A percentile compares a stretch with the other conserved stretches of the same genome.
These are phyloP conservation scores for Amphilophus citrinellus DNA, from an alignment of 2,113 vertebrate genomes.

Conservation along the genomic window DNA sequence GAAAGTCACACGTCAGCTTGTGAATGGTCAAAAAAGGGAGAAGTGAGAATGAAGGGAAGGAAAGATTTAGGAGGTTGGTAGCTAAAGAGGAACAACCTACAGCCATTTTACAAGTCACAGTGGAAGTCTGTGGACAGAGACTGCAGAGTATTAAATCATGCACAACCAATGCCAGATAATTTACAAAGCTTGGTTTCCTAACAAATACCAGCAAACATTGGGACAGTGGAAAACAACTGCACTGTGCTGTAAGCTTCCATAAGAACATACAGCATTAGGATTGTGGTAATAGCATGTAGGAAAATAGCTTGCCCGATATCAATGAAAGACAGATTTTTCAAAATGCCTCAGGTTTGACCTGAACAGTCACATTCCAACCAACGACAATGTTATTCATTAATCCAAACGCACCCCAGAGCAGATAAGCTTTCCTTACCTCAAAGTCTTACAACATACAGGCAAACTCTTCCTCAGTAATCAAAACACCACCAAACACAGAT, in stretches of 20 bases:
- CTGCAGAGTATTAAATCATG: background rate
- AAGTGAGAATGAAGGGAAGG: background rate
- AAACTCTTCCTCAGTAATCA: slow-evolving; percentile 43
- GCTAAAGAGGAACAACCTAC: slow-evolving; percentile 19
- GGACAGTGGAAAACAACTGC: background rate
- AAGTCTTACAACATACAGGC: slow-evolving; percentile 26
- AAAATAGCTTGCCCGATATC: slow-evolving; percentile 4
- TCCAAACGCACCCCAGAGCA: slow-evolving; percentile 34
- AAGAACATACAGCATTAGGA: background rate
- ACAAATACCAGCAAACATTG: background rate
- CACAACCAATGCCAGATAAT: background rate
- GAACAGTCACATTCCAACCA: slow-evolving; percentile 53
- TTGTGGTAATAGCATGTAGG: slow-evolving; percentile 7
- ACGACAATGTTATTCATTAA: slow-evolving; percentile 40
- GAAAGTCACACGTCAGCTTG: slow-evolving; percentile 11
- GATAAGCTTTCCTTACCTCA: slow-evolving; percentile 53
- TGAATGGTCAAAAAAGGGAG: slow-evolving; percentile 22
- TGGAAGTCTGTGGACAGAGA: background rate
- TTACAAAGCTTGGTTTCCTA: slow-evolving; percentile 18
- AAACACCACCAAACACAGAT: slow-evolving; percentile 19
- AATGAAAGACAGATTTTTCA: slow-evolving; percentile 13
- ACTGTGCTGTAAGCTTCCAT: background rate
- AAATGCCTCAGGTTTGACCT: slow-evolving; percentile 16
- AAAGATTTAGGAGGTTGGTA: background rate
- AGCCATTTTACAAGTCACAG: slow-evolving; percentile 35